Conservation (phyloP, 2,797 vertebrate species). For the Sebastes dallii region DNA sequence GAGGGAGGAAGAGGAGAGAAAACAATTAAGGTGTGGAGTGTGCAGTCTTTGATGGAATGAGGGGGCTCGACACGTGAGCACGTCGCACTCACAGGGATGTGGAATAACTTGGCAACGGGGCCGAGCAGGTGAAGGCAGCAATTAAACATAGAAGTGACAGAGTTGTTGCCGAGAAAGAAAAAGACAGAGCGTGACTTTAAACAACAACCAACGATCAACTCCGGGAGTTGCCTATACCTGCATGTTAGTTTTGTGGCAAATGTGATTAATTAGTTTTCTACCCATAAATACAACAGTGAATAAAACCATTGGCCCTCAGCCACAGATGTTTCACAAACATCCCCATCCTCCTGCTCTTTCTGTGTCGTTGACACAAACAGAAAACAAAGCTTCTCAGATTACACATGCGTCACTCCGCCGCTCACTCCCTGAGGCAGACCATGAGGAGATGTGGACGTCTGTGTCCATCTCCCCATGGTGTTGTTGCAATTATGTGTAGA, state of each 20-base stretch:
- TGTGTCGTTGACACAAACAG: not conserved
- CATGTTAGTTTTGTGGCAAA: not conserved
- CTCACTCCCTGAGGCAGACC: not conserved
- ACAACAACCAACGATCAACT: not conserved
- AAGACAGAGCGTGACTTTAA: not conserved
- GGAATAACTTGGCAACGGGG: not conserved
- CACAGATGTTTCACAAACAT: not conserved
- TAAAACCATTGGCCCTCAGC: not conserved
- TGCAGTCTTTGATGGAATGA: not conserved
- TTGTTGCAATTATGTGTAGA: not conserved
- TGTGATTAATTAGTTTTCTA: not conserved
- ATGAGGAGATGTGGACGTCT: not conserved
- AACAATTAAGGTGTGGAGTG: not conserved
- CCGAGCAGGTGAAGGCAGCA: not conserved
- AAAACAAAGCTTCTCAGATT: constrained; percentile 36
- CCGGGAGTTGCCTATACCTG: not conserved
- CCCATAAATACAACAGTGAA: not conserved
- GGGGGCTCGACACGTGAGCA: not conserved
- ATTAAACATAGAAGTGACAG: not conserved
- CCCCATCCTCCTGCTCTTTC: not conserved
- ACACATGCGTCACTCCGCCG: constrained; percentile 14
- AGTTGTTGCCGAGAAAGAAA: not conserved
- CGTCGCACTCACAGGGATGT: not conserved
- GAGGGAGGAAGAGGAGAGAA: not conserved
- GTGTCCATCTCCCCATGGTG: not conserved